Conservation (phyloP, 2,113 vertebrate species). For the Perca schrenkii region DNA sequence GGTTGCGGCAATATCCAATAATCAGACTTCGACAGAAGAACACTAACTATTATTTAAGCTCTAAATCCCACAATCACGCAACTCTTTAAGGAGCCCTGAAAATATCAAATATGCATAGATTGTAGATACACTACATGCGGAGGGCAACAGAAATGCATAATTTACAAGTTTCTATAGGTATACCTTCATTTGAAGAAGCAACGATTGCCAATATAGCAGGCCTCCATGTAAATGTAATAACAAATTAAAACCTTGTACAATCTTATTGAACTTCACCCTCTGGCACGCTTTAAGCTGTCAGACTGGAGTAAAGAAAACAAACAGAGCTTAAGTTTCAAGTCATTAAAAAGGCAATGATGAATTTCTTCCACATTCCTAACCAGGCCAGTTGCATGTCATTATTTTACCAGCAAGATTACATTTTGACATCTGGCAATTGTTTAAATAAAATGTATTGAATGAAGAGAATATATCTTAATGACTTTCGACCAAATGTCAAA, state of each 20-base stretch:
- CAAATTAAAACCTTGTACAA: conserved; percentile 34
- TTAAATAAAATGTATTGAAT: too few relatives aligned
- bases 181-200: background rate
- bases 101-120: background rate
- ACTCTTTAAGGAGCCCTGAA: background rate
- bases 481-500: too few relatives aligned
- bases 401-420: background rate
- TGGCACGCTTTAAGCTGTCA: conserved; percentile 35
- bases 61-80: background rate
- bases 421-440: background rate
- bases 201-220: background rate
- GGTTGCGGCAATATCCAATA: background rate
- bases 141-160: background rate
- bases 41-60: background rate
- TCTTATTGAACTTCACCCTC: conserved; percentile 62
- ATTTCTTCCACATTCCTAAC: background rate
- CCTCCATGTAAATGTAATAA: conserved; percentile 18
- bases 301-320: conserved; percentile 9
- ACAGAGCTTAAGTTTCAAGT: background rate
- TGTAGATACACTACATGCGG: background rate
- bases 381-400: background rate
- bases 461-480: background rate
- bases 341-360: background rate
- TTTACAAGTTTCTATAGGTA: too few relatives aligned
- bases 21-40: background rate